phyloP scores from a whole-genome alignment of 2,888 invertebrate species.

The Macrophya annulata region DNA sequence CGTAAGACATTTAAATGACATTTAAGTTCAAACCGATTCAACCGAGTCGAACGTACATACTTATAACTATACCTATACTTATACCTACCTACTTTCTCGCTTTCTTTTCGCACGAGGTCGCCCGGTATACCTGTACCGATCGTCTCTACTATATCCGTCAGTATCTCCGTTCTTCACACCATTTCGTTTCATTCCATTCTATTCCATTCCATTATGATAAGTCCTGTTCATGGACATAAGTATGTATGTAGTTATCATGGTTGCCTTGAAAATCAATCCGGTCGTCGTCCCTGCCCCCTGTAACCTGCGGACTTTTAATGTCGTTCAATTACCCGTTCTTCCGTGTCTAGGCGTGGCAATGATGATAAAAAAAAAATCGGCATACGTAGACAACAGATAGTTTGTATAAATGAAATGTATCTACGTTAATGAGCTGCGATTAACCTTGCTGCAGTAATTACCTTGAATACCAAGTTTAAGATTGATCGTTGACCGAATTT shows the following conservation, averaged over 20 bases:
- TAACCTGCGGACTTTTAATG: neutral
- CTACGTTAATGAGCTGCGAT: neutral
- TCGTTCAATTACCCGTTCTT: conserved; percentile 24
- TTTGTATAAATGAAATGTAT: neutral
- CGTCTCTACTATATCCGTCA: conserved; percentile 59
- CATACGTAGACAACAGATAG: neutral
- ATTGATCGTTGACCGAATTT: neutral
- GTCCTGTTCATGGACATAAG: conserved; percentile 66
- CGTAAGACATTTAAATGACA: conserved; percentile 64
- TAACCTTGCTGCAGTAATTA: neutral
- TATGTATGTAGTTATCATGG: conserved; percentile 20
- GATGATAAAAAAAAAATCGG: neutral
- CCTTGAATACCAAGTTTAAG: neutral
- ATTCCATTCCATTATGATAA: neutral
- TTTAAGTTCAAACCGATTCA: conserved; percentile 61
- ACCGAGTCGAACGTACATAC: conserved; percentile 56
- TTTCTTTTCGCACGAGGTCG: conserved; percentile 76
- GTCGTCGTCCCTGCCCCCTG: conserved; percentile 13
- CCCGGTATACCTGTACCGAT: conserved; percentile 62
- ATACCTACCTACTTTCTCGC: conserved; percentile 72
- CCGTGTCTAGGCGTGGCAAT: conserved; percentile 33
- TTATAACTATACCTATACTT: conserved; percentile 20
- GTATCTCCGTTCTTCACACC: conserved; percentile 54
- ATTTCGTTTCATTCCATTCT: conserved; percentile 47
- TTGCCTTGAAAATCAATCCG: conserved; percentile 70